A percentile compares a stretch with the other conserved stretches of the same genome.
Evolutionary conservation across 2,113 vertebrate genomes (phyloP).

Genomic region (Pelobates fuscus): DNA sequence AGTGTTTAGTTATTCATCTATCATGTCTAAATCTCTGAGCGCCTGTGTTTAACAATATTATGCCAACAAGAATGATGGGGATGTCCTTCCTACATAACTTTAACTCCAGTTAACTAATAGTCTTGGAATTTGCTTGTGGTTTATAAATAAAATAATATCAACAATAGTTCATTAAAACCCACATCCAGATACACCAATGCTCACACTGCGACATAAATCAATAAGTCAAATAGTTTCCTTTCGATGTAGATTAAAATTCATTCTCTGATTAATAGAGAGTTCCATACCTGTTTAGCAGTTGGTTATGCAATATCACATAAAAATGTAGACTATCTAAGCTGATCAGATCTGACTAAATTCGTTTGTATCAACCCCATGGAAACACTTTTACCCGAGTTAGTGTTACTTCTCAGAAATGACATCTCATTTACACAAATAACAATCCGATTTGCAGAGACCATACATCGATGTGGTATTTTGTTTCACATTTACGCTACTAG

Average conservation of each 20-base stretch:
- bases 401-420: conserved; percentile 11
- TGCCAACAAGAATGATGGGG: no score
- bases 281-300: not conserved
- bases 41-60: no score
- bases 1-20: no score
- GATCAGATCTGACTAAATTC: not conserved
- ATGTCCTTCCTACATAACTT: no score
- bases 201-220: no score
- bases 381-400: not conserved
- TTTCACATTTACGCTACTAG: not conserved
- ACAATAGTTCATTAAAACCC: no score
- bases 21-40: no score
- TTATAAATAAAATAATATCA: no score
- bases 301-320: conserved; percentile 9
- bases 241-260: not conserved
- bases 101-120: no score
- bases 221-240: not conserved
- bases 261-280: not conserved
- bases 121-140: no score
- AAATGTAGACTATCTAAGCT: conserved; percentile 30
- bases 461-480: conserved; percentile 28
- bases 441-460: conserved; percentile 3
- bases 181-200: no score
- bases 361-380: conserved; percentile 18
- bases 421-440: conserved; percentile 16